Percentiles rank a stretch among this genome's conserved stretches.
These are phyloP conservation scores for Melanargia galathea DNA, from an alignment of 2,888 invertebrate genomes.

Conservation along the genomic window DNA sequence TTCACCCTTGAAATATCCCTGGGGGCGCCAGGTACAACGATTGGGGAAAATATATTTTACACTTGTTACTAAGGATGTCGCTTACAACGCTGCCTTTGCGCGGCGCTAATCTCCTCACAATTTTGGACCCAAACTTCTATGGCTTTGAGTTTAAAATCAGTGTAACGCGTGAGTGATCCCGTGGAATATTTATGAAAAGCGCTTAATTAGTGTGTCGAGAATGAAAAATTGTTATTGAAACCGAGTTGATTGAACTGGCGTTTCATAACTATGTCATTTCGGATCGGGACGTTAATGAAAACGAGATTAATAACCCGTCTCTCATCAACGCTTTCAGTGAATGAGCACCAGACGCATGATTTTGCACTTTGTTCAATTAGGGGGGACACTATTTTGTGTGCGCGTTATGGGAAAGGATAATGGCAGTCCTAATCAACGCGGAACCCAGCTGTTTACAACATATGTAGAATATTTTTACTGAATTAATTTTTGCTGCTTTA, in stretches of 20 bases:
- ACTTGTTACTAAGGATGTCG: slow-evolving; percentile 82
- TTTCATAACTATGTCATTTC: slow-evolving; percentile 80
- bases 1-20: slow-evolving; percentile 84
- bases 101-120: slow-evolving; percentile 48
- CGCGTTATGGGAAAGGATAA: slow-evolving; percentile 40
- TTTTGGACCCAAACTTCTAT: slow-evolving; percentile 47
- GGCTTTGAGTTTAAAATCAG: slow-evolving; percentile 54
- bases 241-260: slow-evolving; percentile 78
- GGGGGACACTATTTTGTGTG: slow-evolving; percentile 46
- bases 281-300: slow-evolving; percentile 75
- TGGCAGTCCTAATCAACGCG: background rate
- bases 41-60: slow-evolving; percentile 83
- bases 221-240: slow-evolving; percentile 82
- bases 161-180: slow-evolving; percentile 42
- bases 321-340: slow-evolving; percentile 59
- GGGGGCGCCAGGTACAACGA: slow-evolving; percentile 80
- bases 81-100: slow-evolving; percentile 68
- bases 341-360: slow-evolving; percentile 60
- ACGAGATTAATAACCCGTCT: slow-evolving; percentile 69
- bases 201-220: slow-evolving; percentile 81
- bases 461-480: background rate
- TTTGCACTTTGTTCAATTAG: slow-evolving; percentile 54
- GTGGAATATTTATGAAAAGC: slow-evolving; percentile 76
- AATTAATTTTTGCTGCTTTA: too few species aligned
- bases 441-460: background rate